Conservation (phyloP, 2,113 vertebrate species). For the Heterochromis multidens region DNA sequence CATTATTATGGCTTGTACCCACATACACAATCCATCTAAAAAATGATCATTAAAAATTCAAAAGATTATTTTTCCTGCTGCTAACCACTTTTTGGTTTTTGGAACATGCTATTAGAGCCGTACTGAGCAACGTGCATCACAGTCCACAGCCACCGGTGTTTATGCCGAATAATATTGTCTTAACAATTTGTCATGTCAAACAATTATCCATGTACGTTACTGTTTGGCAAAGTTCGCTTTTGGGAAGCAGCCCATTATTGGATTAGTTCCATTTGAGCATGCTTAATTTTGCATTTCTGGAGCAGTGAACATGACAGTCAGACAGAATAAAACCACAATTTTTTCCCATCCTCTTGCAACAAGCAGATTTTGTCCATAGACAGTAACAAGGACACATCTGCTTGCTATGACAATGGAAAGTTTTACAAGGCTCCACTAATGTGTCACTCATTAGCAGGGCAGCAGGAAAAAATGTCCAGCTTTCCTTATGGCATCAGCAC, state of each 20-base stretch:
- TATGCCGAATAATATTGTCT: slow-evolving; percentile 13
- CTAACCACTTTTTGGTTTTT: neutral
- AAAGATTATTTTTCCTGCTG: neutral
- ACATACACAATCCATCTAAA: neutral
- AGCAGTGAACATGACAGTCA: slow-evolving; percentile 31
- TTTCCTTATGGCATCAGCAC: slow-evolving; percentile 12
- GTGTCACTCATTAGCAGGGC: slow-evolving; percentile 22
- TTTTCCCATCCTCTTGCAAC: slow-evolving; percentile 3
- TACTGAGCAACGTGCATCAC: neutral
- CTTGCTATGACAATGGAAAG: slow-evolving; percentile 6
- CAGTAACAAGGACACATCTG: slow-evolving; percentile 29
- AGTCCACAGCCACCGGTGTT: slow-evolving; percentile 29
- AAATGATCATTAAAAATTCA: neutral
- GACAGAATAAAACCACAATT: slow-evolving; percentile 26
- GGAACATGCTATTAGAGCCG: neutral
- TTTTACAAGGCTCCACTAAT: slow-evolving; percentile 34
- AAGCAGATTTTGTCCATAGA: neutral
- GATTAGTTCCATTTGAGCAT: slow-evolving; percentile 26
- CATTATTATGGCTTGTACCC: neutral
- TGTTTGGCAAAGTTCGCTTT: slow-evolving; percentile 15
- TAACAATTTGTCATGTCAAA: slow-evolving; percentile 52
- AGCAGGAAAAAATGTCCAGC: neutral
- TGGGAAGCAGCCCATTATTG: slow-evolving; percentile 15
- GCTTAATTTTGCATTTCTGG: slow-evolving; percentile 19
- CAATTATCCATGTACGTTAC: slow-evolving; percentile 34